Base-by-base conservation (phyloP, 1,140 invertebrate genomes). In the Palaemon carinicauda region DNA sequence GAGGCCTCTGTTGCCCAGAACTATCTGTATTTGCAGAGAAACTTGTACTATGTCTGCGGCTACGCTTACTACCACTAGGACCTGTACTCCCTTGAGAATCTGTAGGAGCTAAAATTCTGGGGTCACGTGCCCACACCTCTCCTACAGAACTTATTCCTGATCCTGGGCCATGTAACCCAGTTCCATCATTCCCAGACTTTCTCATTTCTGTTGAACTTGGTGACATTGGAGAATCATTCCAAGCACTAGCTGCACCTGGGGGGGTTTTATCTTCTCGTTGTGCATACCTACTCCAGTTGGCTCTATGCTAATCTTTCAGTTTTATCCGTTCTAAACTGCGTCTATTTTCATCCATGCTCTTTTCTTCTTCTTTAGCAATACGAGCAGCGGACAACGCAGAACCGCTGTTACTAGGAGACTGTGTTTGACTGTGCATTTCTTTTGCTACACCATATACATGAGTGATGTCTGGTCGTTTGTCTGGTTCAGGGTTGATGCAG, bases 401-500 rank as follows among this genome's bases (percentile, higher is more conserved):
- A 21, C 65, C 56, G 51, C 84, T 73, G 24, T 56, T 73, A 33
- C 60, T 80, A 27, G 84, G 77, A n/a, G 84, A 86, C 65, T 86
- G 84, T 33, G 84, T 31, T 14, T 86, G 84, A 31, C 51, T 79
- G 80, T 82, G 83, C 88, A 78, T 88, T 54, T 82, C 88, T 78
- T 50, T 78, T 54, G 83, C 88, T 54, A 77, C 80, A 51, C 78
- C 69, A 31, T 87, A 83, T 50, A 94, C 92, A 90, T 94, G 92
- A 15, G 89, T 89, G 75, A 94, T 93, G 89, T 94, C 93, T 71
- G 94, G 94, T 31, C 94, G 90, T 77, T 92, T 91, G 69, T 92
- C 90, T 12, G 94, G 94, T 87, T 94, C 92, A 7, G 93, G 91
- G 89, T 93, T 93, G 65, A 95, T 94, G 90, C 94, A 95, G 41